phyloP scores from a whole-genome alignment of 2,113 vertebrate species.

The Sakesphorus luctuosus region DNA sequence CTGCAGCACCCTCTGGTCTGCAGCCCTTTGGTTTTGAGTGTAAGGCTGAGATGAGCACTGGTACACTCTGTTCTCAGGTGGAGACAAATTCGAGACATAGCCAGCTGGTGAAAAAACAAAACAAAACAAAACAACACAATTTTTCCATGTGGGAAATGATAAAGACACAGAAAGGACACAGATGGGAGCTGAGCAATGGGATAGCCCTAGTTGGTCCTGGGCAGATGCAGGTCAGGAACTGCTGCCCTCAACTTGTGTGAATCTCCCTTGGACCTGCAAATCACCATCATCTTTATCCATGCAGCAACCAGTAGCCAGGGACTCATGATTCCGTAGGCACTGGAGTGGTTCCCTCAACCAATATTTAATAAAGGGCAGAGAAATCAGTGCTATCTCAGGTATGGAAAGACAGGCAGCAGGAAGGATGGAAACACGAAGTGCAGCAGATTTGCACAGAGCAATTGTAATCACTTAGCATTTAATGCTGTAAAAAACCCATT shows the following conservation, averaged over 20 bases:
- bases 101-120: not conserved
- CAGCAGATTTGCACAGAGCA: not conserved
- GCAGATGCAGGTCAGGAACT: not conserved
- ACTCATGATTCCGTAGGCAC: not conserved
- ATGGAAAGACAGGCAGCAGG: not conserved
- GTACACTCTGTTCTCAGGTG: too few species aligned
- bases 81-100: not conserved
- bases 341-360: not conserved
- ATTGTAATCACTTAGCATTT: conserved; percentile 44
- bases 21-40: not conserved
- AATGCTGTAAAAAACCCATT: conserved; percentile 13
- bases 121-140: not conserved
- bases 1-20: not conserved
- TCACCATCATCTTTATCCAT: not conserved
- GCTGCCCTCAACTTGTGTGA: not conserved
- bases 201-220: fast-evolving
- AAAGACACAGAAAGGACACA: not conserved
- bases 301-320: not conserved
- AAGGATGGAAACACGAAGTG: not conserved
- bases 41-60: not conserved
- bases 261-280: not conserved
- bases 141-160: not conserved
- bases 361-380: not conserved
- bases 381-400: not conserved
- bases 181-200: not conserved